These are phyloP conservation scores for Lichenostomus cassidix DNA, from an alignment of 2,113 vertebrate genomes.

Conservation along the genomic window DNA sequence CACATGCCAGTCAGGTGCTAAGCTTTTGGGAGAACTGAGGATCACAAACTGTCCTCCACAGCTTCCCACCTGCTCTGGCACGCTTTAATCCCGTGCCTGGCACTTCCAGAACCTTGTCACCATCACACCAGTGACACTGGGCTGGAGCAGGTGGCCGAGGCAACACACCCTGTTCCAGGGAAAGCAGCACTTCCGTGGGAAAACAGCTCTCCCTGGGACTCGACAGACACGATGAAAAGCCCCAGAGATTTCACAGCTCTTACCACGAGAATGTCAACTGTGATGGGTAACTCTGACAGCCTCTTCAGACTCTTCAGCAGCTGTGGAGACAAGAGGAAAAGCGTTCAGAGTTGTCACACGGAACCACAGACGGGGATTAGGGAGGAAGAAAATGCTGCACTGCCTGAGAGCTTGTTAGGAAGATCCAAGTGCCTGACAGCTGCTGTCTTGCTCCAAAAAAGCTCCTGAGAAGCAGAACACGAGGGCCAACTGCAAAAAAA, in stretches of 20 bases:
- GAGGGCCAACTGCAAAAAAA: neutral
- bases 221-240: neutral
- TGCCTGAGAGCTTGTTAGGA: neutral
- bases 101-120: neutral
- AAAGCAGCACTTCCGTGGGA: neutral
- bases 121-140: rapidly evolving
- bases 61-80: neutral
- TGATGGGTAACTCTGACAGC: conserved; percentile 91
- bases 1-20: neutral
- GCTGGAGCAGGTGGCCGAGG: neutral
- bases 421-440: neutral
- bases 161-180: neutral
- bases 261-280: conserved; percentile 95
- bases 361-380: neutral
- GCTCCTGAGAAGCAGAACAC: neutral
- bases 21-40: neutral
- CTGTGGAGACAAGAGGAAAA: conserved; percentile 73
- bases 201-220: neutral
- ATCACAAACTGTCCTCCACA: neutral
- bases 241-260: conserved; percentile 61
- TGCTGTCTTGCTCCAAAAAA: neutral
- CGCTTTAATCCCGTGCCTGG: rapidly evolving
- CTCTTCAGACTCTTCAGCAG: conserved; percentile 92
- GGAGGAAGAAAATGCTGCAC: neutral
- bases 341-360: neutral